These are phyloP conservation scores for Dasypogon diadema DNA, from an alignment of 2,888 invertebrate genomes.

Conservation along the genomic window DNA sequence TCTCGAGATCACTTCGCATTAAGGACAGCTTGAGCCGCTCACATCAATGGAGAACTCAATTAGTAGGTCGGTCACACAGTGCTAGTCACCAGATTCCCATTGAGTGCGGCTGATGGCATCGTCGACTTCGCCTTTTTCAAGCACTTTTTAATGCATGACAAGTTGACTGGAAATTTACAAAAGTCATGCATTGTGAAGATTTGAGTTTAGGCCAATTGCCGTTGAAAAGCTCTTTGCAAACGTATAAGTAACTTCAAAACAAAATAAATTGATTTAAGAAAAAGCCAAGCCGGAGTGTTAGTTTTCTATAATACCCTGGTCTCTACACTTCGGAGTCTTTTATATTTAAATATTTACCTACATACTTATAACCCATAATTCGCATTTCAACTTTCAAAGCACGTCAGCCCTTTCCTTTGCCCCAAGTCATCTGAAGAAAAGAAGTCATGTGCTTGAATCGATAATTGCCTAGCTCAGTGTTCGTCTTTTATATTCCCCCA, in stretches of 20 bases:
- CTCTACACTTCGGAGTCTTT: too few relatives aligned
- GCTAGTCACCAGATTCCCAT: slow-evolving; percentile 6
- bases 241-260: neutral
- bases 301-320: neutral
- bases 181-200: slow-evolving; percentile 7
- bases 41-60: slow-evolving; percentile 28
- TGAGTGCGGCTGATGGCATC: neutral
- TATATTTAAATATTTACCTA: too few relatives aligned
- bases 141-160: neutral
- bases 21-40: slow-evolving; percentile 4
- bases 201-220: neutral
- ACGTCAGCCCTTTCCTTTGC: neutral
- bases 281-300: neutral
- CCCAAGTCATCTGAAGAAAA: neutral
- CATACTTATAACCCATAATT: too few relatives aligned
- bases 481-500: neutral
- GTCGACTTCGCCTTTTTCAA: neutral
- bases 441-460: neutral
- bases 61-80: slow-evolving; percentile 22
- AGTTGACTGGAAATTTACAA: slow-evolving; percentile 8
- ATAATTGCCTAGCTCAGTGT: neutral
- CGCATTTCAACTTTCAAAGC: slow-evolving; percentile 11
- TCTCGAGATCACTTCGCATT: slow-evolving; percentile 38
- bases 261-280: neutral
- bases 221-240: neutral